Conservation (phyloP, 2,113 vertebrate genomes). For the Myodes glareolus region DNA sequence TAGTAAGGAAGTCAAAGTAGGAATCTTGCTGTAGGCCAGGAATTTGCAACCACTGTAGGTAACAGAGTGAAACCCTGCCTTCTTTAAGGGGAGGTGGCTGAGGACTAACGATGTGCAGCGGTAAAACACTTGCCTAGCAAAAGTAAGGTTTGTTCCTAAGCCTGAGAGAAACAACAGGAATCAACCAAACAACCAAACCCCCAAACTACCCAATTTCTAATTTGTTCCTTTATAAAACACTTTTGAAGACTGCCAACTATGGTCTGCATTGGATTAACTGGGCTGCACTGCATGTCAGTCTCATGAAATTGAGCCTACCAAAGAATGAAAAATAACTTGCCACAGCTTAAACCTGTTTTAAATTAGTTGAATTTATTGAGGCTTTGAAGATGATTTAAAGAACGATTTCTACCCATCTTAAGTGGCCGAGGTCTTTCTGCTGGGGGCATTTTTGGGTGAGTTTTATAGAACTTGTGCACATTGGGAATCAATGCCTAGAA, state of each 20-base stretch:
- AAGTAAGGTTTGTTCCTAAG: not conserved
- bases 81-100: not conserved
- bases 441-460: not conserved
- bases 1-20: not conserved
- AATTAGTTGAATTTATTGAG: conserved; percentile 4
- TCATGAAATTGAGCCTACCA: not conserved
- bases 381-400: not conserved
- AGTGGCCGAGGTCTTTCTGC: not conserved
- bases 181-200: not conserved
- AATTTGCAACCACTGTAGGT: no score
- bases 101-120: not conserved
- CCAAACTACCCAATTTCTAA: not conserved
- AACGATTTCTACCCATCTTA: conserved; percentile 2
- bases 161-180: not conserved
- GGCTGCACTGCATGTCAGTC: not conserved
- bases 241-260: not conserved
- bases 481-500: not conserved
- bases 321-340: not conserved
- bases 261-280: not conserved
- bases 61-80: not conserved
- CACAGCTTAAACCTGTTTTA: not conserved
- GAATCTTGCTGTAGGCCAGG: not conserved
- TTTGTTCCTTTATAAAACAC: not conserved
- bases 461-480: not conserved
- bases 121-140: not conserved